Conservation (phyloP, 2,888 invertebrate genomes). For the Apodemia duryi region DNA sequence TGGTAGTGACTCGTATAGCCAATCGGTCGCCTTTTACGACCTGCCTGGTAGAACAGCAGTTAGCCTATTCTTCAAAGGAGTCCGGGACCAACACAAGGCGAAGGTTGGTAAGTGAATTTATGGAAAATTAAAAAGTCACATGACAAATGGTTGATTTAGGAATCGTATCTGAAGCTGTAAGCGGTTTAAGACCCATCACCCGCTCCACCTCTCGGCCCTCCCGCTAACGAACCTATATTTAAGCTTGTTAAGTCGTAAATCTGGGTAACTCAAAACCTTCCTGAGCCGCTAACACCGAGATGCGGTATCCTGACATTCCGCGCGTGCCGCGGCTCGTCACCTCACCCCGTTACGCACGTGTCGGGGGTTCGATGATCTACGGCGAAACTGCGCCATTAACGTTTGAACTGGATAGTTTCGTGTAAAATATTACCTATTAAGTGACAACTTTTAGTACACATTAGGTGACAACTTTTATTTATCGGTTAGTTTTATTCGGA, state of each 20-base stretch:
- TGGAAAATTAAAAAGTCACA: no score
- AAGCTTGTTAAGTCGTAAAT: background rate
- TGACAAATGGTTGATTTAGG: no score
- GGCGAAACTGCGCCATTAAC: background rate
- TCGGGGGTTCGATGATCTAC: background rate
- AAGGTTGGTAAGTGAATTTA: no score
- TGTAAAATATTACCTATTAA: background rate
- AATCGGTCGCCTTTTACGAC: no score
- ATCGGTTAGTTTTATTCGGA: background rate
- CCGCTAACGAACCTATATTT: background rate
- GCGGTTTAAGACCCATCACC: no score
- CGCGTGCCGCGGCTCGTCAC: background rate
- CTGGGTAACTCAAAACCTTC: background rate
- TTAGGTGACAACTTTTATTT: background rate
- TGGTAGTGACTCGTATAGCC: no score
- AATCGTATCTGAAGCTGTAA: no score
- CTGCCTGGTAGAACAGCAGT: no score
- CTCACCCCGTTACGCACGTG: background rate
- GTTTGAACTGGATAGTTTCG: background rate
- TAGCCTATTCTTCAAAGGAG: no score
- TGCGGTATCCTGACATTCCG: background rate
- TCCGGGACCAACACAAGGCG: no score
- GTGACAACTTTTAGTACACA: background rate
- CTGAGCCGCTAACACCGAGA: background rate
- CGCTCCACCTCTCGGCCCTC: background rate